These are phyloP conservation scores for Mus minutoides DNA, from an alignment of 2,797 vertebrate genomes.

Conservation along the genomic window DNA sequence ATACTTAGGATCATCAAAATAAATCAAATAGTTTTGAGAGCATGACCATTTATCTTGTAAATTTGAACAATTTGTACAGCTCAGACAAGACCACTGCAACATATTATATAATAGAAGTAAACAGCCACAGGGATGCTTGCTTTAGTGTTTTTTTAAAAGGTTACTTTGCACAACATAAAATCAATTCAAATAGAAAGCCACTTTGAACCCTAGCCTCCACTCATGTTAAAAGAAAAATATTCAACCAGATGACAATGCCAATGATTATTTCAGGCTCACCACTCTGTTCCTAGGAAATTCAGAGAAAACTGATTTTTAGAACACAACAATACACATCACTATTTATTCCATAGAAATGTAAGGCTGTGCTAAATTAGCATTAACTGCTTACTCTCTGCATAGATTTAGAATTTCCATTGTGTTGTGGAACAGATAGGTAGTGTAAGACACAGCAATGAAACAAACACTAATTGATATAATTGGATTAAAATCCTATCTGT, in stretches of 20 bases:
- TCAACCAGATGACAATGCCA: not conserved
- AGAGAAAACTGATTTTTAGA: slow-evolving; percentile 34
- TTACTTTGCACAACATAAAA: not conserved
- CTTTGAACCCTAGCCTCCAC: slow-evolving; percentile 20
- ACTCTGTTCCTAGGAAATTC: slow-evolving; percentile 40
- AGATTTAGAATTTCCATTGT: slow-evolving; percentile 63
- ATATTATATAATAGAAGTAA: slow-evolving; percentile 46
- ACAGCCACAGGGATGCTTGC: not conserved
- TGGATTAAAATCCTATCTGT: slow-evolving; percentile 39
- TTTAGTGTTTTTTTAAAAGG: not conserved
- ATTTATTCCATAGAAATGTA: not conserved
- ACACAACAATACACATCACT: not conserved
- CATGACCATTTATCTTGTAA: slow-evolving; percentile 18
- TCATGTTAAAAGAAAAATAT: slow-evolving; percentile 28
- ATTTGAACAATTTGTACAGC: slow-evolving; percentile 44
- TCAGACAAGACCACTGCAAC: not conserved
- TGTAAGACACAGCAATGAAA: not conserved
- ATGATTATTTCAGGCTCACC: slow-evolving; percentile 26
- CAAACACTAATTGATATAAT: slow-evolving; percentile 4
- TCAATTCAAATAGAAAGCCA: not conserved
- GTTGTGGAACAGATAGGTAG: slow-evolving; percentile 29
- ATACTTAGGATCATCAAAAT: not conserved
- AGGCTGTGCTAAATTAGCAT: slow-evolving; percentile 52
- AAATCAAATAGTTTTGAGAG: not conserved
- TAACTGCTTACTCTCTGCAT: slow-evolving; percentile 40